phyloP scores from a whole-genome alignment of 1,140 invertebrate genomes.

The Drosophila jambulina region DNA sequence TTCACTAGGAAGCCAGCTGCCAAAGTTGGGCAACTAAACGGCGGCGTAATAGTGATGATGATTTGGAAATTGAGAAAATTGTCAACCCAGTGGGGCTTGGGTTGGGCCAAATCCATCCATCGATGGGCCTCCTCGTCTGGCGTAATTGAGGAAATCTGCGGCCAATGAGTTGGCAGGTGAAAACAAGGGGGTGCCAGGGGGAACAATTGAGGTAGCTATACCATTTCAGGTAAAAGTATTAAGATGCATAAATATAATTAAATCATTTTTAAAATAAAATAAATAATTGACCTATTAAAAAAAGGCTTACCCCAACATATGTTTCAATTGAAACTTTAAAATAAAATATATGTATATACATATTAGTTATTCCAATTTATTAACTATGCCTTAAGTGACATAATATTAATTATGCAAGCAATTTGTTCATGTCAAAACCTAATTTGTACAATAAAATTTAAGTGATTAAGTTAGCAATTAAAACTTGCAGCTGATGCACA shows the following conservation, averaged over 20 bases:
- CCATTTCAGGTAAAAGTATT: background rate
- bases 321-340: background rate
- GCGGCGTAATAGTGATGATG: conserved; percentile 34
- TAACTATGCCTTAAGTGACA: background rate
- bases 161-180: conserved; percentile 3
- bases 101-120: conserved; percentile 1
- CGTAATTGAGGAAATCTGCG: conserved; percentile 40
- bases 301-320: background rate
- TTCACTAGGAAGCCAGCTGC: conserved; percentile 18
- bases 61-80: conserved; percentile 48
- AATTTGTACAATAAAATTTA: background rate
- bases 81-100: conserved; percentile 21
- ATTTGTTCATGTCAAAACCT: background rate
- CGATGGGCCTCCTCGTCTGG: conserved; percentile 8
- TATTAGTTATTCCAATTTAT: background rate
- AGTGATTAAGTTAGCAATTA: background rate
- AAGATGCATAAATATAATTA: background rate
- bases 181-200: background rate
- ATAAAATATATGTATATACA: too few relatives aligned
- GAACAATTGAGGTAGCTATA: too few relatives aligned
- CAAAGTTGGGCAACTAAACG: conserved; percentile 31
- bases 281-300: background rate
- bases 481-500: background rate
- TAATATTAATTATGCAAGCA: background rate
- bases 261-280: background rate